A percentile compares a stretch with the other conserved stretches of the same genome.
phyloP scores from a whole-genome alignment of 2,888 invertebrate species.

The Tortrix viridana region DNA sequence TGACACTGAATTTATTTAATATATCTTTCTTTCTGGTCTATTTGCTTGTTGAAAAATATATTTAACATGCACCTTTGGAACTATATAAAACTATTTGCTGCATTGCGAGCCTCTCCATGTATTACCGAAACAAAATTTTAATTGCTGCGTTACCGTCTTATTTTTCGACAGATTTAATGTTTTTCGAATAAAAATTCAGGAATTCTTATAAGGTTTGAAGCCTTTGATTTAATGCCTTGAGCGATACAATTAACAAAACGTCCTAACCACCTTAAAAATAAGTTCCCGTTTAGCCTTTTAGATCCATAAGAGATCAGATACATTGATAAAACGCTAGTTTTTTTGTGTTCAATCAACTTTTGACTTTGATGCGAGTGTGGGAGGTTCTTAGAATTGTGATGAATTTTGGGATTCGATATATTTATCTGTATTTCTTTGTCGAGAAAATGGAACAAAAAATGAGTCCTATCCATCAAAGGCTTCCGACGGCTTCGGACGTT shows the following conservation, averaged over 20 bases:
- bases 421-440: conserved; percentile 30
- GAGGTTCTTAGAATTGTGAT: conserved; percentile 33
- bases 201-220: conserved; percentile 51
- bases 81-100: background rate
- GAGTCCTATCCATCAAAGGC: background rate
- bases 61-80: too few species aligned
- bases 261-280: background rate
- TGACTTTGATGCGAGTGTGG: conserved; percentile 26
- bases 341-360: conserved; percentile 22
- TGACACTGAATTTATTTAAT: too few species aligned
- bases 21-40: too few species aligned
- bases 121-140: conserved; percentile 63
- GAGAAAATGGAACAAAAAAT: conserved; percentile 11
- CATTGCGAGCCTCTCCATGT: conserved; percentile 24
- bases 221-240: conserved; percentile 66
- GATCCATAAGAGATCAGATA: conserved; percentile 20
- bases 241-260: conserved; percentile 45
- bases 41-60: too few species aligned
- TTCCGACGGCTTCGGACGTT: background rate
- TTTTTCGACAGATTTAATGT: conserved; percentile 74
- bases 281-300: background rate
- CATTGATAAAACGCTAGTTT: conserved; percentile 31
- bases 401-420: conserved; percentile 26
- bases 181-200: conserved; percentile 61
- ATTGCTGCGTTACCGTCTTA: conserved; percentile 72